phyloP scores from a whole-genome alignment of 2,888 invertebrate genomes.

The Hedychridium roseum region DNA sequence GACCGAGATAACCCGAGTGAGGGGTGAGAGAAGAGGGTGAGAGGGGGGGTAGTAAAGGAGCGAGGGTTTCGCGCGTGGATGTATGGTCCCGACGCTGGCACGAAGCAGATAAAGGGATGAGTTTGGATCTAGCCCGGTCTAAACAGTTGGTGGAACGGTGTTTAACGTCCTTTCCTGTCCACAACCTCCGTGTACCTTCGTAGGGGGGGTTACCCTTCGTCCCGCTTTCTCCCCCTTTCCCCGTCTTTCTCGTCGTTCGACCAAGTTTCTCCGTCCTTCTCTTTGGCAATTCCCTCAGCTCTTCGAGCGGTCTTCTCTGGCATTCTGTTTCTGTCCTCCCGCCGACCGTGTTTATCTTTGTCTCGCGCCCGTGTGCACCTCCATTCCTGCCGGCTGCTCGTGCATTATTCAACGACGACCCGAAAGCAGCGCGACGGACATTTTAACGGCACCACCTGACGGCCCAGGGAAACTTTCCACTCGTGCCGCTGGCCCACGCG shows the following conservation, averaged over 20 bases:
- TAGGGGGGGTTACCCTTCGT: neutral
- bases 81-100: slow-evolving; percentile 8
- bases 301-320: too few species aligned
- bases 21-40: too few species aligned
- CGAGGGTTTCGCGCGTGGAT: slow-evolving; percentile 15
- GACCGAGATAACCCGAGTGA: slow-evolving; percentile 19
- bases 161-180: slow-evolving; percentile 26
- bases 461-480: neutral
- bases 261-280: slow-evolving; percentile 10
- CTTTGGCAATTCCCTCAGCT: slow-evolving; percentile 17
- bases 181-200: slow-evolving; percentile 7
- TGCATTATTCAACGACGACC: slow-evolving; percentile 36
- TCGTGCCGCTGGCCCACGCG: neutral
- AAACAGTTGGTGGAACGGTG: slow-evolving; percentile 23
- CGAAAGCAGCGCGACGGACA: neutral
- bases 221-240: slow-evolving; percentile 6
- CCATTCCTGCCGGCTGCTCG: too few species aligned
- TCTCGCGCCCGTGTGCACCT: too few species aligned
- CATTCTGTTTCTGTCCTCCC: too few species aligned
- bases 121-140: slow-evolving; percentile 20
- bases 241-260: slow-evolving; percentile 1
- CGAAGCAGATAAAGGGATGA: slow-evolving; percentile 24
- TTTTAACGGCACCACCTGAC: slow-evolving; percentile 8
- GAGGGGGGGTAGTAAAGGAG: too few species aligned
- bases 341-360: too few species aligned